Conservation (phyloP, 2,113 vertebrate genomes). For the Sorex araneus region DNA sequence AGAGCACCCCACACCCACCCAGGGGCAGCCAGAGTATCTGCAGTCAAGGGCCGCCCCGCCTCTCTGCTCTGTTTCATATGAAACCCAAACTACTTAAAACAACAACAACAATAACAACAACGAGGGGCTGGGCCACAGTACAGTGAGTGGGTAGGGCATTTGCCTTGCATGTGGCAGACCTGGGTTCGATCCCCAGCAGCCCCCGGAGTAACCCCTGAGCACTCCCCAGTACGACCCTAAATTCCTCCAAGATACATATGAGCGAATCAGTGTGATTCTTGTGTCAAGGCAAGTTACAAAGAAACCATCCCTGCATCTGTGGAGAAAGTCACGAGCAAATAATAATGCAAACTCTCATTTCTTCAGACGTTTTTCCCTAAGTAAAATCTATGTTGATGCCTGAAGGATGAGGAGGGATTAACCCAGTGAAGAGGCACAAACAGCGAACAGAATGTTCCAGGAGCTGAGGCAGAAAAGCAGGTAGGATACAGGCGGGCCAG, state of each 20-base stretch:
- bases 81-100: not conserved
- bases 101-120: no score
- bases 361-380: not conserved
- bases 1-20: no score
- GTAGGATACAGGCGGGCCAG: not conserved
- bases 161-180: no score
- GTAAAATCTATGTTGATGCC: not conserved
- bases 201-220: no score
- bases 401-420: not conserved
- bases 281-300: not conserved
- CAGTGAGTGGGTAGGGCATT: no score
- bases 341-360: not conserved
- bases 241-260: not conserved
- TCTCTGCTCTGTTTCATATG: not conserved
- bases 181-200: no score
- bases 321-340: slow-evolving; percentile 13
- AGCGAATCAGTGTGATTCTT: not conserved
- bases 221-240: no score
- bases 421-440: not conserved
- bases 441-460: not conserved
- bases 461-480: not conserved
- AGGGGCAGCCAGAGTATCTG: not conserved
- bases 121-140: no score
- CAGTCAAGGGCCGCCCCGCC: not conserved
- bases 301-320: slow-evolving; percentile 22